Evolutionary conservation across 2,113 vertebrate genomes (phyloP), one percentile per base, ranked within the genome.

Genomic region (Microcebus lehilahytsara): DNA sequence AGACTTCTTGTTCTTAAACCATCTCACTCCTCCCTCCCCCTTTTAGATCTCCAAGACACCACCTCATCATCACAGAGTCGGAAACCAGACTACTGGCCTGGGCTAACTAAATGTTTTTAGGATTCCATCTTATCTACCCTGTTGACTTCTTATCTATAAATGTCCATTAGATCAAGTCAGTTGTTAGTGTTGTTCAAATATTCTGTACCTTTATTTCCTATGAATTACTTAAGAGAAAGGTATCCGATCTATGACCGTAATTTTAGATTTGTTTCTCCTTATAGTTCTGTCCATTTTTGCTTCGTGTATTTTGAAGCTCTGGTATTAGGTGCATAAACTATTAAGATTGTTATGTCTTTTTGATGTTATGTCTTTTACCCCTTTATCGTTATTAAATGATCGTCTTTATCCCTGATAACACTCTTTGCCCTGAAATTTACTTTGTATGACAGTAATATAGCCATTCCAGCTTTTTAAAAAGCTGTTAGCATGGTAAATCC

Each of bases 401-500:
- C 34, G 66, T n/a, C 40, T 87, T n/a, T 91, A 67, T 79, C 34
- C 40, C n/a, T 30, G 1, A 7, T 12, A 80, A 37, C 60, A 91
- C 42, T 83, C 22, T 92, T 85, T 60, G 49, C 25, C 64, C 66
- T 93, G 53, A 93, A 87, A 85, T 91, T 81, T 96, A 77, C 72
- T 75, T 77, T 80, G 22, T 32, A 5, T 42, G 32, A 89, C 66
- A 85, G 49, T 79, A 85, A 80, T 34, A 32, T 30, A 30, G 37
- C 22, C 34, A 22, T 19, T 58, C 22, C 6, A 89, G 30, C 23
- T 49, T 90, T 92, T 91, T 40, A 0, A 56, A 85, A 85, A 60
- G 53, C 34, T 74, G 4, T 74, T 91, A 78, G 30, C 40, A 51
- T 90, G 27, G 1, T 34, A 58, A 71, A 60, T 67, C 5, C 11